Conservation (phyloP, 2,888 invertebrate genomes). For the Gordius sp. region DNA sequence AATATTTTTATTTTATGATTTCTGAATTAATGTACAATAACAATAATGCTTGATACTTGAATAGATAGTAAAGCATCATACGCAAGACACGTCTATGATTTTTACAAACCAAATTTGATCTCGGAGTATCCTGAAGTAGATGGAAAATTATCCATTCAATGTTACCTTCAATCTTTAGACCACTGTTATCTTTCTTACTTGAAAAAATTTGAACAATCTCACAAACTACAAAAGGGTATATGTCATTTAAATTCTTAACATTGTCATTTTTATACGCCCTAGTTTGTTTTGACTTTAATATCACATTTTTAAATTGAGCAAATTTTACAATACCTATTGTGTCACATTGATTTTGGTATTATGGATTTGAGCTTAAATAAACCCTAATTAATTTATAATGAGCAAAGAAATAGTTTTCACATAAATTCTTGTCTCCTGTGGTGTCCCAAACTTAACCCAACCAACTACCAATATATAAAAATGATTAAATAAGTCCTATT, state of each 20-base stretch:
- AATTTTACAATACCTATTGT: neutral
- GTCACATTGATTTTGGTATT: neutral
- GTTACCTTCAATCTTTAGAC: constrained; percentile 72
- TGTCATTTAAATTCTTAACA: neutral
- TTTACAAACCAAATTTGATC: constrained; percentile 76
- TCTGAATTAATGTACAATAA: no score
- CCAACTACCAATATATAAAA: no score
- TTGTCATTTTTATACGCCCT: neutral
- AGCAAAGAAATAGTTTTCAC: no score
- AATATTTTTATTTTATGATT: neutral
- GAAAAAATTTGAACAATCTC: constrained; percentile 28
- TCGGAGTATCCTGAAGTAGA: constrained; percentile 88
- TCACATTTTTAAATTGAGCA: neutral
- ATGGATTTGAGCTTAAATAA: no score
- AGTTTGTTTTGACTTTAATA: neutral
- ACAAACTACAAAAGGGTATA: no score
- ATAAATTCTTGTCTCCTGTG: no score
- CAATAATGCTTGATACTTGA: no score
- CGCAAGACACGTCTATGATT: constrained; percentile 83
- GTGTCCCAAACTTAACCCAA: no score
- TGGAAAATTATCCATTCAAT: constrained; percentile 70
- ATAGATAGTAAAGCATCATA: constrained; percentile 43
- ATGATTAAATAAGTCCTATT: no score
- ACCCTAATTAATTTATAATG: no score
- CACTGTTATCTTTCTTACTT: constrained; percentile 61